Base-by-base conservation (phyloP, 2,797 vertebrate genomes). In the Sebastes itinus region DNA sequence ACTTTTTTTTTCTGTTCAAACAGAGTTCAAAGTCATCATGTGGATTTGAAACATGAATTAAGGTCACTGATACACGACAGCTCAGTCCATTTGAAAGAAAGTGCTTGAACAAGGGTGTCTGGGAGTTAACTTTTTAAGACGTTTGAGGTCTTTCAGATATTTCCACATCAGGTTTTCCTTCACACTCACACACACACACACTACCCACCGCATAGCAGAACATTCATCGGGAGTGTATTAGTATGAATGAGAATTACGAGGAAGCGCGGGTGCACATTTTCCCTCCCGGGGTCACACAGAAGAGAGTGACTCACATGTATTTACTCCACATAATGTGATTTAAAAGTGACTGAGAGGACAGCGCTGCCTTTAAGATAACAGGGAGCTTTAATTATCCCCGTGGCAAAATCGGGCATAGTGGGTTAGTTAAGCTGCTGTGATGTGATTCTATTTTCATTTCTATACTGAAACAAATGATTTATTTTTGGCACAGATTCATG, bases 311-410 rank as follows among this genome's bases (percentile, higher is more conserved):
- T 88, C 86, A 86, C 74, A 80, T 81, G 85, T 84, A 81, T 90
- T 89, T 85, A 90, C 82, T 77, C 77, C 81, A 83, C 76, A 77
- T 92, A 93, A 93, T 88, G 87, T 86, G 87, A 92, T 92, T 93
- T 93, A 93, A 86, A 93, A 92, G 92, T 92, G 89, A 92, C 81
- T 68, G 87, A 87, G 89, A 92, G 90, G 92, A 87, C 91, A 92
- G 72, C 62, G 84, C 81, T 87, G 83, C 72, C 71, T 85, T 71
- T 58, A 85, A 84, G 86, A 88, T 87, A 89, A 86, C 80, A 81
- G 46, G 67, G 71, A 78, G 76, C 75, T 91, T 84, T 79, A 79
- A 89, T 86, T 85, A 88, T 91, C 80, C 71, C 85, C 59, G 9
- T 85, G 77, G 67, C 67, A 75, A 83, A 87, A 85, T 30, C 49